These are phyloP conservation scores for Allophyes oxyacanthae DNA, from an alignment of 2,888 invertebrate genomes.

Conservation along the genomic window DNA sequence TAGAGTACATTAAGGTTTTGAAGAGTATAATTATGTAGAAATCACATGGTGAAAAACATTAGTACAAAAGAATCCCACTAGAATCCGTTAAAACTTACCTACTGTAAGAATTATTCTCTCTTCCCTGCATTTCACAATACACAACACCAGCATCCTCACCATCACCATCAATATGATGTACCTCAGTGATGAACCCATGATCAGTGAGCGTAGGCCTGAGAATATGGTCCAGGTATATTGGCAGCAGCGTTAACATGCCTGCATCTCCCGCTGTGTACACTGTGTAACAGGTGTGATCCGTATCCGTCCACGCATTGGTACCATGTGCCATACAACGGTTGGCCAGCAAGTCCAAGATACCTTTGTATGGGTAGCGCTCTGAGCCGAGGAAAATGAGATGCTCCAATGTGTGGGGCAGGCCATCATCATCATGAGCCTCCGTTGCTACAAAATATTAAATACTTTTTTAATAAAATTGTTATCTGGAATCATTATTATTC, in stretches of 20 bases:
- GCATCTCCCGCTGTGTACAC: slow-evolving; percentile 95
- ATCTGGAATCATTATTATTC: no score
- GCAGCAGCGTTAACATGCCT: slow-evolving; percentile 96
- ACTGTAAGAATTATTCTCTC: slow-evolving; percentile 94
- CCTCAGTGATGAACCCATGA: slow-evolving; percentile 95
- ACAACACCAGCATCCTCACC: slow-evolving; percentile 98
- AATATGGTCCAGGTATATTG: slow-evolving; percentile 97
- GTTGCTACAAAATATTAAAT: slow-evolving; percentile 91
- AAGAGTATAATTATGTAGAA: no score
- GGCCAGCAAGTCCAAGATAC: slow-evolving; percentile 95
- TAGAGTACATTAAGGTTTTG: no score
- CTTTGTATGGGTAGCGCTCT: slow-evolving; percentile 96
- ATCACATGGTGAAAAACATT: no score
- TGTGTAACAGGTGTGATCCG: slow-evolving; percentile 97
- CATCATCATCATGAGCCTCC: slow-evolving; percentile 97
- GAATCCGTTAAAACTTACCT: slow-evolving; percentile 63
- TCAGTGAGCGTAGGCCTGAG: slow-evolving; percentile 95
- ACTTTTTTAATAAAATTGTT: no score
- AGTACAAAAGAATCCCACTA: no score
- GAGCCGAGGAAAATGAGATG: slow-evolving; percentile 97
- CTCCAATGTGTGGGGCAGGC: slow-evolving; percentile 97
- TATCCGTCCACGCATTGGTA: slow-evolving; percentile 96
- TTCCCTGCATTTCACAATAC: slow-evolving; percentile 98
- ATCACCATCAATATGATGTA: slow-evolving; percentile 96
- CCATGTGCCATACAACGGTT: slow-evolving; percentile 97